Base-by-base conservation (phyloP, 2,888 invertebrate species). In the Drosophila maculinotata region DNA sequence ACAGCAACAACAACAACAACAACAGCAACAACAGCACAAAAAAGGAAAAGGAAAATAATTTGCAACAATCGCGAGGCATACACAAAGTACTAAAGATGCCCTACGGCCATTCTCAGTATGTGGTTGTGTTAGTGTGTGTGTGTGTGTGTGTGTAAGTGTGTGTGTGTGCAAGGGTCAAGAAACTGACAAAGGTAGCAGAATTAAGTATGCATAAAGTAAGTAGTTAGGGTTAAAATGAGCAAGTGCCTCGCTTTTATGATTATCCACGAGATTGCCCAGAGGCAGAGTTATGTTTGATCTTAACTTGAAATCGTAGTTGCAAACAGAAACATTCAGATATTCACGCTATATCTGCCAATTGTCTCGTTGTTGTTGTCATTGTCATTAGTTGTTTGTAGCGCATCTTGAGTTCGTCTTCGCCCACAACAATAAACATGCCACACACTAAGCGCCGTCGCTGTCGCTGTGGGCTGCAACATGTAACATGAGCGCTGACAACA, bases 401-500 rank as follows among this genome's bases (percentile, higher is more conserved):
- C 76, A 84, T 73, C 59, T 30, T 20, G 14, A 30, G 35, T 76
- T 84, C 79, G 80, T 68, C 38, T 56, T 51, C 17, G 38, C 49
- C 56, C 12, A 28, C 23, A 25, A 8, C 10, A 20, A 31, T 62
- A 20, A 42, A 59, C 62, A 65, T 82, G 80, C 81, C 85, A 76
- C 79, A 84, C 75, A 76, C 79, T 63, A 81, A 84, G 85, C 82
- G 85, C 76, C 79, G 65, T 41, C 47, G 51, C 68, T 51, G 65
- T 41, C 47, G 51, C 68, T 51, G 49, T 38, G 48, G 48, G 73
- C 72, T 31, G 58, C 51, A 42, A 57, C 71, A 63, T 76, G 76
- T 66, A 79, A 80, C 80, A 80, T 76, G 79, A 69, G 65, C 75
- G 82, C 82, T 81, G 83, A 81, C 80, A 85, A 85, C 85, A 85